Evolutionary conservation across 92 coral and sea anemone genomes (phyloP).

Genomic region (Plumapathes pennacea): DNA sequence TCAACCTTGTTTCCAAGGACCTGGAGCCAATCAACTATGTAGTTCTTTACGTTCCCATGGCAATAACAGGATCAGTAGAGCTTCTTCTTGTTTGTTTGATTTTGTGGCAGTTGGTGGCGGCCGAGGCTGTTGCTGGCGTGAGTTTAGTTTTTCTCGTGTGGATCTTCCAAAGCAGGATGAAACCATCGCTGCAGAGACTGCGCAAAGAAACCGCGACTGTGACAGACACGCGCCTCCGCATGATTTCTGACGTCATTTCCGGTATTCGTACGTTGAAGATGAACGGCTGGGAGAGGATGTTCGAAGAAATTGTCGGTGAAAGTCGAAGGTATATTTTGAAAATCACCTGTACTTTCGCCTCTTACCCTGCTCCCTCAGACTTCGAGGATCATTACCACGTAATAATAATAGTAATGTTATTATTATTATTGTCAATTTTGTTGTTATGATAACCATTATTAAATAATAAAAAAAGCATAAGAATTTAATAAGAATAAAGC

Average conservation of each 20-base stretch:
- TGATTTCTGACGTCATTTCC: conserved; percentile 26
- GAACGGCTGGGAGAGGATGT: conserved; percentile 21
- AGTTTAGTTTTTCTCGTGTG: conserved; percentile 5
- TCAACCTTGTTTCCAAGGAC: conserved; percentile 41
- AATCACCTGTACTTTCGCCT: too few species aligned
- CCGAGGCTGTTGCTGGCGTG: conserved; percentile 7
- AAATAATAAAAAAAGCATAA: too few species aligned
- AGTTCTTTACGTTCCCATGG: background rate
- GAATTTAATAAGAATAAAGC: too few species aligned
- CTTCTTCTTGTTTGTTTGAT: background rate
- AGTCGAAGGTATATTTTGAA: conserved; percentile 26
- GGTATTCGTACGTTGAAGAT: conserved; percentile 23
- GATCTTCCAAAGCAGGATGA: background rate
- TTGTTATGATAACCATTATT: too few species aligned
- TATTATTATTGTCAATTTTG: too few species aligned
- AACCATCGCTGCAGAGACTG: conserved; percentile 1
- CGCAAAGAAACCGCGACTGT: conserved; percentile 8
- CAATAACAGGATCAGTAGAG: conserved; percentile 4
- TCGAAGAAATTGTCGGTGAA: conserved; percentile 2
- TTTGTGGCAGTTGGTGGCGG: conserved; percentile 14
- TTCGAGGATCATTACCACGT: too few species aligned
- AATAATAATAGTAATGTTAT: too few species aligned
- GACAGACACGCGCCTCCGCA: conserved; percentile 28
- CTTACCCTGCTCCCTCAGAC: too few species aligned
- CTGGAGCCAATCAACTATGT: background rate